A percentile compares a stretch with the other conserved stretches of the same genome.
Conservation (phyloP, 2,797 vertebrate species). For the Sphaeramia orbicularis region DNA sequence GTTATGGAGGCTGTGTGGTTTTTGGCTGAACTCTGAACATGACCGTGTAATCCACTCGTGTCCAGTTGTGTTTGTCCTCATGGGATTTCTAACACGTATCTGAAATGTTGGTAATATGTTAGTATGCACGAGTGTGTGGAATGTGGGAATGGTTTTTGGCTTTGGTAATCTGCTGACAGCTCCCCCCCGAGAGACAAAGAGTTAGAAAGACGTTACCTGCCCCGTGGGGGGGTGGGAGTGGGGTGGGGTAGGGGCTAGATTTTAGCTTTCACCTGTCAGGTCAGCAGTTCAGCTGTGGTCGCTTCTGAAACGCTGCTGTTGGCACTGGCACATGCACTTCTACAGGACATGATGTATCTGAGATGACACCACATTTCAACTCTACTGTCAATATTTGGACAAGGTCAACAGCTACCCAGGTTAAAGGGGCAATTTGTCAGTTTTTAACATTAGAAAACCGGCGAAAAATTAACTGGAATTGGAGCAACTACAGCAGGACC, state of each 20-base stretch:
- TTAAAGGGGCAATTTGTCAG: too few relatives aligned
- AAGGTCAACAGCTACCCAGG: too few relatives aligned
- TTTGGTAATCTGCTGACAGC: slow-evolving; percentile 65
- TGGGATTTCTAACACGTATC: slow-evolving; percentile 70
- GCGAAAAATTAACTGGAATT: too few relatives aligned
- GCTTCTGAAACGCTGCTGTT: slow-evolving; percentile 18
- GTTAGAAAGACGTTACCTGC: slow-evolving; percentile 54
- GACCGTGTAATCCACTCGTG: slow-evolving; percentile 25
- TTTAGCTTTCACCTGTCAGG: too few relatives aligned
- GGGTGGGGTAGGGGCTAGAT: slow-evolving; percentile 59
- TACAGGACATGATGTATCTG: not conserved
- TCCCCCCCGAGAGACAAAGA: slow-evolving; percentile 28
- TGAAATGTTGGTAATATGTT: slow-evolving; percentile 71
- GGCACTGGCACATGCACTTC: slow-evolving; percentile 7
- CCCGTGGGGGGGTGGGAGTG: slow-evolving; percentile 1
- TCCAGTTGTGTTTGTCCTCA: slow-evolving; percentile 54
- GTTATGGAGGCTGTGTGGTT: slow-evolving; percentile 36
- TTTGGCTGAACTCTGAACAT: slow-evolving; percentile 67
- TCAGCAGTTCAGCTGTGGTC: slow-evolving; percentile 63
- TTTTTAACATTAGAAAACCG: too few relatives aligned
- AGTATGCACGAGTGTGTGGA: slow-evolving; percentile 70
- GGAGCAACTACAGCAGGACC: too few relatives aligned
- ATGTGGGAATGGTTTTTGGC: slow-evolving; percentile 75
- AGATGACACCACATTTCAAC: too few relatives aligned
- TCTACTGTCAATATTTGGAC: too few relatives aligned